phyloP scores from a whole-genome alignment of 2,797 vertebrate species.

The Channallabes apus region DNA sequence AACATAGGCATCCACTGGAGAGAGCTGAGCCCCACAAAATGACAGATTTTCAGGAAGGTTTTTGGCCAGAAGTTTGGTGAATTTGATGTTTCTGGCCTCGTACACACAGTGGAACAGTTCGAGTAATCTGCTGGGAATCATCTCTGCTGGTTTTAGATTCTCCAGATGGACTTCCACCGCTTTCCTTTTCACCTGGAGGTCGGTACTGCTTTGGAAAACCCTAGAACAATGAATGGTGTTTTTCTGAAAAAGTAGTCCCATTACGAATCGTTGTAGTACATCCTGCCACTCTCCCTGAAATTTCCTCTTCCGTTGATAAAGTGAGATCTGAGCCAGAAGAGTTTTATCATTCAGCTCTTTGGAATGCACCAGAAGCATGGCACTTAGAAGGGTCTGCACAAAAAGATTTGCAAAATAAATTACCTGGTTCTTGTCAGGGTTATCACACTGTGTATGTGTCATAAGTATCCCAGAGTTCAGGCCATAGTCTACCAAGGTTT shows the following conservation, averaged over 20 bases:
- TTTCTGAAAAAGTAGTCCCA: constrained; percentile 80
- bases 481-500: constrained; percentile 70
- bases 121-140: constrained; percentile 75
- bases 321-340: constrained; percentile 71
- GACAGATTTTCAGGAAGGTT: constrained; percentile 75
- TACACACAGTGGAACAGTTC: constrained; percentile 83
- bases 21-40: constrained; percentile 77
- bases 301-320: constrained; percentile 77
- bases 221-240: constrained; percentile 51
- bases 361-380: constrained; percentile 75
- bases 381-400: constrained; percentile 83
- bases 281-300: constrained; percentile 79
- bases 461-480: constrained; percentile 69
- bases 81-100: constrained; percentile 68
- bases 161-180: constrained; percentile 72
- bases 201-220: constrained; percentile 48
- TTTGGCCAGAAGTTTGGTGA: constrained; percentile 67
- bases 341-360: constrained; percentile 71
- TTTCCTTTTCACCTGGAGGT: constrained; percentile 67
- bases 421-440: constrained; percentile 39
- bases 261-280: constrained; percentile 76
- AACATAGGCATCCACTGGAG: constrained; percentile 74
- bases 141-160: constrained; percentile 66
- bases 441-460: constrained; percentile 29
- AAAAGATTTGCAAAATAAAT: constrained; percentile 74